Evolutionary conservation across 2,113 vertebrate genomes (phyloP), one percentile per base, ranked within the genome.

Genomic region (Megaleporinus macrocephalus): DNA sequence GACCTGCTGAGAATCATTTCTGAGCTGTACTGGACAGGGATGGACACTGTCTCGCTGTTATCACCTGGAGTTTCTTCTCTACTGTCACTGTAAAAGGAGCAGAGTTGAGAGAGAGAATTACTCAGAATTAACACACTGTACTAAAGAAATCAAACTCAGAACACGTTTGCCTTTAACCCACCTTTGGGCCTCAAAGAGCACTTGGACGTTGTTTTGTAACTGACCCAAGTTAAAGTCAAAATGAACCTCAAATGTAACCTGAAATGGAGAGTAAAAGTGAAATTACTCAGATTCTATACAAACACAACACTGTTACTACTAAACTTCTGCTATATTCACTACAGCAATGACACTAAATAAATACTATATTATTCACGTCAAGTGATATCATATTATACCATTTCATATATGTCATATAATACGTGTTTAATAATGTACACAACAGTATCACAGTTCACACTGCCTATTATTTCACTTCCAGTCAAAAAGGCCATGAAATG

Each of bases 1-100:
- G 89, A 97, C 96, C 95, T 95, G 75, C 94, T 95, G 66, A 96
- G 85, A 82, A 95, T 92, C 77, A 97, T 92, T 86, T 96, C 96
- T 4, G 95, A 92, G 81, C 95, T 93, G 7, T 96, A 96, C 24
- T 91, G 86, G 77, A 97, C 85, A 59, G 92, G 92, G 77, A 95
- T 75, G 29, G 86, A 88, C 55, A 95, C 70, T 22, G 29, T 77
- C 65, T 91, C 85, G 0, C 76, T 61, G 84, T 97, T 97, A 87
- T 97, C 93, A 4, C 14, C 41, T 16, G 89, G 78, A 62, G 89
- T 89, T 4, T 88, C 89, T 86, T 97, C 96, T 14, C 83, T 76
- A 61, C 95, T 96, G 81, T 96, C 96, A 5, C 96, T 97, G 78
- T 90, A 71, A 36, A 36, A 49, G 0, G 47, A 36, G 22, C 26